phyloP scores from a whole-genome alignment of 2,888 invertebrate species.

The Unio pictorum region DNA sequence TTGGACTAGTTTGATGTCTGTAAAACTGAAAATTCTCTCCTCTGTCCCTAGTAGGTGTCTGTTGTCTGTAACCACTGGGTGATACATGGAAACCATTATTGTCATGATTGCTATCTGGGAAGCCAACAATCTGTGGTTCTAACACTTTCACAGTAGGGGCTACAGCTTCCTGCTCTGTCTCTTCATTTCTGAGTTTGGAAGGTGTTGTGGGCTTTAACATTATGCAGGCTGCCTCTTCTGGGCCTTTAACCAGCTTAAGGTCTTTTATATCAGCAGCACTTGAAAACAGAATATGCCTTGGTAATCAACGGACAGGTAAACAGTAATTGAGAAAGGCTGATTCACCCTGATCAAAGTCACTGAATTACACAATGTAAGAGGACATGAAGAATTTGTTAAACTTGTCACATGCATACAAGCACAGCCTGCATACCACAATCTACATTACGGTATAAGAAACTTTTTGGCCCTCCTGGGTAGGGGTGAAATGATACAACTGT shows the following conservation, averaged over 20 bases:
- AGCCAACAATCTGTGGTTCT: conserved; percentile 24
- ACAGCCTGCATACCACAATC: too few relatives aligned
- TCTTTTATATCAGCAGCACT: conserved; percentile 84
- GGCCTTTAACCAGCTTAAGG: conserved; percentile 80
- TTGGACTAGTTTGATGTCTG: conserved; percentile 17
- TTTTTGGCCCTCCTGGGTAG: too few relatives aligned
- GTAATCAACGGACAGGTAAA: neutral
- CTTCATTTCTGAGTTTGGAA: conserved; percentile 59
- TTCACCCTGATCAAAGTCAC: too few relatives aligned
- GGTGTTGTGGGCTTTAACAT: conserved; percentile 57
- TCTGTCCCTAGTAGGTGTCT: neutral
- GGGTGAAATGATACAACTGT: too few relatives aligned
- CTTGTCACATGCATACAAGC: too few relatives aligned
- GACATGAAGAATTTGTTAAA: too few relatives aligned
- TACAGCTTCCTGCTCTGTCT: conserved; percentile 44
- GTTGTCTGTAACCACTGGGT: conserved; percentile 9
- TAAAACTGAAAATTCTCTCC: neutral
- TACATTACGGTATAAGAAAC: too few relatives aligned
- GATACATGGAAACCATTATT: conserved; percentile 1
- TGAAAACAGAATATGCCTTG: conserved; percentile 19
- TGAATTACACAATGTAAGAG: too few relatives aligned
- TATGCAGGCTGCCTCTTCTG: conserved; percentile 69
- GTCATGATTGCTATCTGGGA: conserved; percentile 8
- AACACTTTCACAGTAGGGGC: conserved; percentile 58
- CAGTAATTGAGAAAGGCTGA: neutral